These are phyloP conservation scores for Riparia riparia DNA, from an alignment of 2,113 vertebrate species.

Conservation along the genomic window DNA sequence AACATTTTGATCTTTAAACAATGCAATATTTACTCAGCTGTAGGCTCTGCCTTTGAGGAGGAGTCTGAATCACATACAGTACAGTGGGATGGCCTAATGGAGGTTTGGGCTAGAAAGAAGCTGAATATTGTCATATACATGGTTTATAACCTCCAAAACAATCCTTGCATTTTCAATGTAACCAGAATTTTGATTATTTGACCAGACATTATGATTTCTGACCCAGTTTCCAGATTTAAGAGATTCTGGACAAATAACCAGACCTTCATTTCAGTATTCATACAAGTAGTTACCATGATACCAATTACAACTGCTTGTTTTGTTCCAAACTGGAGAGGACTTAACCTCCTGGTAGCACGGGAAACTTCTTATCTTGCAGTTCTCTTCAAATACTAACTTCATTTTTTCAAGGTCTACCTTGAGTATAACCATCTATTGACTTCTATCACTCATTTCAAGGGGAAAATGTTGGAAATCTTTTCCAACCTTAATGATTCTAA, in stretches of 20 bases:
- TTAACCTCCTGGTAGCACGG: background rate
- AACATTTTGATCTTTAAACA: background rate
- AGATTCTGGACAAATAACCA: background rate
- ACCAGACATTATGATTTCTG: background rate
- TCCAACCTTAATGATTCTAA: background rate
- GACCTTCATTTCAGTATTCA: background rate
- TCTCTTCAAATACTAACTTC: background rate
- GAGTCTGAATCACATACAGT: background rate
- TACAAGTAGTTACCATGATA: background rate
- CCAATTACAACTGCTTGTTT: background rate
- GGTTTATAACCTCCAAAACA: background rate
- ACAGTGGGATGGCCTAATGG: background rate
- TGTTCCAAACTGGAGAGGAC: background rate
- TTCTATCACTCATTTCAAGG: background rate
- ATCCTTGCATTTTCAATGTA: background rate
- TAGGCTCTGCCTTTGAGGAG: background rate
- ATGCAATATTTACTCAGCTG: background rate
- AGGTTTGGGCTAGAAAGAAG: background rate
- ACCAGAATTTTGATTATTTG: background rate
- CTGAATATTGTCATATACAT: background rate
- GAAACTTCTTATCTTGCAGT: background rate
- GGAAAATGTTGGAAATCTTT: background rate
- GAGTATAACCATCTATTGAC: background rate
- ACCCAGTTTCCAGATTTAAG: background rate
- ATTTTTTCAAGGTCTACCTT: background rate